A percentile compares a stretch with the other conserved stretches of the same genome.
Evolutionary conservation across 2,797 vertebrate species (phyloP).

Genomic region (Strix occidentalis): DNA sequence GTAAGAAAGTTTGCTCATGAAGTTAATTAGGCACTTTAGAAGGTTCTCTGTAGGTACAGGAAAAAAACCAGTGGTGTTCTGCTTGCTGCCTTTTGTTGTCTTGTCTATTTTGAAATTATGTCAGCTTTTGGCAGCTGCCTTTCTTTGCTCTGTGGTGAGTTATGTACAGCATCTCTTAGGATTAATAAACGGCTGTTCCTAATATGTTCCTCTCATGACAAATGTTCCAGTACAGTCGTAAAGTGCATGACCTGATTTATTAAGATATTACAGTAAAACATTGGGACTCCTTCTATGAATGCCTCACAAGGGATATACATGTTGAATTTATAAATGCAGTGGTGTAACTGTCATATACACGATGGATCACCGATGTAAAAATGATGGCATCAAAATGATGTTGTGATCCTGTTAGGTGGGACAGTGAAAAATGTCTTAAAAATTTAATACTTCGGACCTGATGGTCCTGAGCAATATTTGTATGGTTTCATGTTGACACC

Average conservation of each 20-base stretch:
- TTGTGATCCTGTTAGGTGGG: not conserved
- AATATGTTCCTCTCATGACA: not conserved
- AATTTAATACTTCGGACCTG: not conserved
- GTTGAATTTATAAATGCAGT: not conserved
- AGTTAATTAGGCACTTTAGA: not conserved
- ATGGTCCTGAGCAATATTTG: not conserved
- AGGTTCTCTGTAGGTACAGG: not conserved
- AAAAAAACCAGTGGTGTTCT: not conserved
- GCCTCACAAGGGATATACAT: not conserved
- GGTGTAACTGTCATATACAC: not conserved
- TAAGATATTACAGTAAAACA: not conserved
- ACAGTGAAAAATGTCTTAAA: not conserved
- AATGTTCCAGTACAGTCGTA: not conserved
- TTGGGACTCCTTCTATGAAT: not conserved
- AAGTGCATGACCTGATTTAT: not conserved
- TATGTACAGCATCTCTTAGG: not conserved
- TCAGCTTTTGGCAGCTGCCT: not conserved
- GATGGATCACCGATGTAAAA: not conserved
- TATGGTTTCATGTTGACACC: not conserved
- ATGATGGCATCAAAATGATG: not conserved
- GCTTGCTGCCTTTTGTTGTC: not conserved
- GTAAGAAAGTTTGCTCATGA: slow-evolving; percentile 3
- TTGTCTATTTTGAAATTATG: not conserved
- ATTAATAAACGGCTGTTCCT: not conserved
- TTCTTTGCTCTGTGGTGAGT: not conserved